phyloP scores from a whole-genome alignment of 2,888 invertebrate genomes.

The Pogonocherus hispidulus region DNA sequence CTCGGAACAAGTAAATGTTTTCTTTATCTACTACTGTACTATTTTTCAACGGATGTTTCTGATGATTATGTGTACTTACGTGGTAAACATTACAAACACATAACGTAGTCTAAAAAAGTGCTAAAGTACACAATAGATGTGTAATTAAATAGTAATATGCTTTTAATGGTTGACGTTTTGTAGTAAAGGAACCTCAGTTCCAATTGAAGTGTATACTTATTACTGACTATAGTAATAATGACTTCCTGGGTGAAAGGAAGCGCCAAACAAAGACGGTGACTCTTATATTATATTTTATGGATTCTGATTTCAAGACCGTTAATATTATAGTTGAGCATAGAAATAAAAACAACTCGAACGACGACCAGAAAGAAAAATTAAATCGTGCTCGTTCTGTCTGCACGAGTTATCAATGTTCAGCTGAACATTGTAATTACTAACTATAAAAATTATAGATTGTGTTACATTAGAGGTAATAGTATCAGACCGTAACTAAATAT shows the following conservation, averaged over 20 bases:
- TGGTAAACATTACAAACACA: not conserved
- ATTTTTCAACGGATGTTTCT: not conserved
- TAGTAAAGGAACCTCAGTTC: conserved; percentile 1
- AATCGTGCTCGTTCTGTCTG: too few relatives aligned
- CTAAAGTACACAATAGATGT: not conserved
- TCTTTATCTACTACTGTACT: not conserved
- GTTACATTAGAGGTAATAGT: too few relatives aligned
- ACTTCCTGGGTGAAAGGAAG: not conserved
- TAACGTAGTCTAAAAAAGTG: not conserved
- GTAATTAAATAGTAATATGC: not conserved
- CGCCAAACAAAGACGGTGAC: not conserved
- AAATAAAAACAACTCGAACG: too few relatives aligned
- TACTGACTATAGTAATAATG: not conserved
- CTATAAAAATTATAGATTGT: too few relatives aligned
- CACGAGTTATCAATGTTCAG: too few relatives aligned
- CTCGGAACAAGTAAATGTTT: too few relatives aligned
- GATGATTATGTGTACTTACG: not conserved
- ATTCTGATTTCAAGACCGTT: too few relatives aligned
- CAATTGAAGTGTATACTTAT: not conserved
- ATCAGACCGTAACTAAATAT: too few relatives aligned
- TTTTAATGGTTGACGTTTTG: conserved; percentile 4
- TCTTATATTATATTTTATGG: too few relatives aligned
- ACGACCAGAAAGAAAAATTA: too few relatives aligned
- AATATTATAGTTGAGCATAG: too few relatives aligned
- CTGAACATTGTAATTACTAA: too few relatives aligned